A percentile compares a stretch with the other conserved stretches of the same genome.
Evolutionary conservation across 2,888 invertebrate species (phyloP).

Genomic region (Drosophila infuscata): DNA sequence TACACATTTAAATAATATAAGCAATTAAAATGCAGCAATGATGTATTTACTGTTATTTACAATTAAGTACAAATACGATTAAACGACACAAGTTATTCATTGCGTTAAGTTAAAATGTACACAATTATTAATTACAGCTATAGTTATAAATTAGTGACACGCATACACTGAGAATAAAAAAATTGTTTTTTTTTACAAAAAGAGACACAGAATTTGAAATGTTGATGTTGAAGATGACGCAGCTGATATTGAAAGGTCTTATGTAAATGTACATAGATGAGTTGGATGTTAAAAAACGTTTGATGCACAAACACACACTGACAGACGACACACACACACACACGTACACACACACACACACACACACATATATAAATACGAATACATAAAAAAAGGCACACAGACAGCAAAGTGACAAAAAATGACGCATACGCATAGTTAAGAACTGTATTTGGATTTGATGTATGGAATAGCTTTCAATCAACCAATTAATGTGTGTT

Average conservation of each 20-base stretch:
- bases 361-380: conserved; percentile 20
- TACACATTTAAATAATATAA: conserved; percentile 16
- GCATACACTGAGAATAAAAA: conserved; percentile 15
- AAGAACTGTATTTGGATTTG: conserved; percentile 47
- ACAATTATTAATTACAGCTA: conserved; percentile 16
- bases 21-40: conserved; percentile 37
- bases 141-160: conserved; percentile 4
- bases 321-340: conserved; percentile 1
- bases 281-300: conserved; percentile 2
- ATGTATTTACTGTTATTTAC: conserved; percentile 32
- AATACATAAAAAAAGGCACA: conserved; percentile 47
- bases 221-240: conserved; percentile 8
- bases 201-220: conserved; percentile 6
- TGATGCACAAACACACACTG: conserved; percentile 16
- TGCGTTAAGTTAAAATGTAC: conserved; percentile 22
- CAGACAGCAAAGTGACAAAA: conserved; percentile 55
- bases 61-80: conserved; percentile 26
- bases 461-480: conserved; percentile 74
- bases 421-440: conserved; percentile 52
- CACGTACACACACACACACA: conserved; percentile 6
- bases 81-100: conserved; percentile 29
- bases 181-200: not conserved
- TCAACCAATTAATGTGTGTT: conserved; percentile 72
- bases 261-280: conserved; percentile 21
- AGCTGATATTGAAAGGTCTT: conserved; percentile 1